phyloP scores from a whole-genome alignment of 2,797 vertebrate species.

The Erethizon dorsatum region DNA sequence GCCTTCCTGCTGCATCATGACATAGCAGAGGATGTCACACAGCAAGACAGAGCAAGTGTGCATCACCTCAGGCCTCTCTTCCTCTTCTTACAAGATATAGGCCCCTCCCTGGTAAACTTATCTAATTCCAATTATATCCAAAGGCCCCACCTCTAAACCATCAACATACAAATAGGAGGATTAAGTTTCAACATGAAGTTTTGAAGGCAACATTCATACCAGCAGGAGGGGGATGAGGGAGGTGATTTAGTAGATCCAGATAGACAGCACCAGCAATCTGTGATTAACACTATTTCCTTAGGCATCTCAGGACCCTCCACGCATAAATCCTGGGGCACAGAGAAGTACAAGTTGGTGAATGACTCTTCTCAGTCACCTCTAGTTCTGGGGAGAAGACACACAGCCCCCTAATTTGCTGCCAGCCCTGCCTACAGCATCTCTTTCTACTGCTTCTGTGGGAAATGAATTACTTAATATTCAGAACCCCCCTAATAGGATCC shows the following conservation, averaged over 20 bases:
- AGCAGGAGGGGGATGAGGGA: not conserved
- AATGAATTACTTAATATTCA: slow-evolving; percentile 49
- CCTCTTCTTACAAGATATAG: not conserved
- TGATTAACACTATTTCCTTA: not conserved
- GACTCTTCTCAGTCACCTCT: not conserved
- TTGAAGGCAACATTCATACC: not conserved
- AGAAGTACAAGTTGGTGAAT: not conserved
- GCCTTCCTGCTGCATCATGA: not conserved
- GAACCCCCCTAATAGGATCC: not conserved
- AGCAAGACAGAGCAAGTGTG: not conserved
- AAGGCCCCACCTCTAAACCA: not conserved
- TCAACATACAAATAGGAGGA: not conserved
- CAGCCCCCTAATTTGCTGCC: not conserved
- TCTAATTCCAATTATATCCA: not conserved
- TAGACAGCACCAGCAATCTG: not conserved
- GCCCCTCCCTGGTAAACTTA: not conserved
- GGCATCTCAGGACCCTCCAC: not conserved
- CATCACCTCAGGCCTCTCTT: not conserved
- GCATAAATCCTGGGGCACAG: not conserved
- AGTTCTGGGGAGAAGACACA: not conserved
- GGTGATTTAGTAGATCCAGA: not conserved
- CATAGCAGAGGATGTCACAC: not conserved
- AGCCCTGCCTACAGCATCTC: not conserved
- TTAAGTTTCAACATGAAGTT: not conserved
- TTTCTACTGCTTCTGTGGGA: not conserved